Evolutionary conservation across 2,888 invertebrate species (phyloP).

Genomic region (Tetragonisca angustula): DNA sequence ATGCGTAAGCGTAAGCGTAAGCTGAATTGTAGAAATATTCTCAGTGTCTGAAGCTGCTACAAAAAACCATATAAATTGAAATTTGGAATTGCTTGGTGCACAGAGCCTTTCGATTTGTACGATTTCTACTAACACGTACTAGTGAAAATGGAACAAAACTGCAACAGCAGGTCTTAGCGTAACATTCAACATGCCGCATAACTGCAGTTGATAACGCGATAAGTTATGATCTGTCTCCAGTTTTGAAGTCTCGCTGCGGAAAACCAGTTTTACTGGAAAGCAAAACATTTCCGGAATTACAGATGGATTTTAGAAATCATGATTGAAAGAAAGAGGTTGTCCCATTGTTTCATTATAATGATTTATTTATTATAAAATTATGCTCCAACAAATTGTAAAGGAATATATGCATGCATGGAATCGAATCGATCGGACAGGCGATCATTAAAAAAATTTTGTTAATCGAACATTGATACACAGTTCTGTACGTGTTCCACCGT

Average conservation of each 20-base stretch:
- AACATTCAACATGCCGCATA: not conserved
- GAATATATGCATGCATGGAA: conserved; percentile 69
- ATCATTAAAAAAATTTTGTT: conserved; percentile 57
- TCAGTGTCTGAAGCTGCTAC: not conserved
- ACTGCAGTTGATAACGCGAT: conserved; percentile 10
- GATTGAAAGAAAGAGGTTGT: not conserved
- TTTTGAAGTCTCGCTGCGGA: not conserved
- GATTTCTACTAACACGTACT: not conserved
- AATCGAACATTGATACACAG: conserved; percentile 57
- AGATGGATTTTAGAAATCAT: not conserved
- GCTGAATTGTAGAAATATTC: not conserved
- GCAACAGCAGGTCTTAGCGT: not conserved
- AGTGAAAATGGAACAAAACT: conserved; percentile 4
- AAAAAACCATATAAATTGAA: conserved; percentile 29
- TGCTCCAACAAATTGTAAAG: conserved; percentile 80
- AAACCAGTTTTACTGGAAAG: not conserved
- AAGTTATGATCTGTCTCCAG: not conserved
- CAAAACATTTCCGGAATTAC: no score
- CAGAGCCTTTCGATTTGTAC: not conserved
- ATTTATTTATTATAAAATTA: conserved; percentile 82
- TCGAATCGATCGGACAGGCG: conserved; percentile 63
- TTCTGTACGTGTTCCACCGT: conserved; percentile 41
- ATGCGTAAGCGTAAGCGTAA: not conserved
- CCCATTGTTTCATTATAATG: conserved; percentile 70
- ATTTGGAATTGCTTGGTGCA: conserved; percentile 13